Conservation (phyloP, 2,113 vertebrate species). For the Lophotis ruficrista region DNA sequence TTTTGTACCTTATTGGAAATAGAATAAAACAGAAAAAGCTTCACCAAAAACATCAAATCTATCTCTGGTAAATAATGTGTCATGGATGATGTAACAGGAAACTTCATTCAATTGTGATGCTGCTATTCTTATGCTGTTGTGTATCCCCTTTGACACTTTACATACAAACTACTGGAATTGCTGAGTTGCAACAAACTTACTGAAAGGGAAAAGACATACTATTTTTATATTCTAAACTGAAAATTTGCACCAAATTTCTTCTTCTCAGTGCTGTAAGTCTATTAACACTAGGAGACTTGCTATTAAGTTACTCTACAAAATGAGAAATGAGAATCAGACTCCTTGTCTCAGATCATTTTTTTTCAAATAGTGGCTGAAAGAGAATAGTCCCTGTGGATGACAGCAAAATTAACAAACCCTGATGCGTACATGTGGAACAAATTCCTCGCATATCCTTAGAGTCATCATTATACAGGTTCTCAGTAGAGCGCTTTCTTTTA, state of each 20-base stretch:
- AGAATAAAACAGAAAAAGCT: not conserved
- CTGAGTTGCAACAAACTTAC: not conserved
- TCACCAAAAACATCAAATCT: not conserved
- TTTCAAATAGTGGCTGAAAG: not conserved
- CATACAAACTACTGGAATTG: not conserved
- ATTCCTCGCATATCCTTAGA: conserved; percentile 31
- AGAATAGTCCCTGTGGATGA: conserved; percentile 19
- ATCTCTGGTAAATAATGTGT: not conserved
- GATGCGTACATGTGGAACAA: conserved; percentile 31
- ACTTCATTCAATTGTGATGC: not conserved
- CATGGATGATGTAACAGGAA: not conserved
- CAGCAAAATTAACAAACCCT: conserved; percentile 50
- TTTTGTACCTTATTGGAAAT: not conserved
- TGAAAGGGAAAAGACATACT: not conserved
- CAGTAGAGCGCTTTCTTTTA: not conserved
- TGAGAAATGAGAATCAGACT: not conserved
- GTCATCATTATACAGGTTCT: conserved; percentile 34
- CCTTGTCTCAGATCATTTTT: not conserved
- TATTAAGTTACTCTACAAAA: not conserved
- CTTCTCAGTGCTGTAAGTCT: not conserved
- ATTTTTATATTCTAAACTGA: not conserved
- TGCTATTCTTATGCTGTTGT: not conserved
- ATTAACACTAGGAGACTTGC: not conserved
- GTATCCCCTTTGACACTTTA: not conserved
- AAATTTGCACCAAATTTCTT: not conserved